A percentile compares a stretch with the other conserved stretches of the same genome.
Conservation (phyloP, 2,797 vertebrate species). For the Chanos chanos region DNA sequence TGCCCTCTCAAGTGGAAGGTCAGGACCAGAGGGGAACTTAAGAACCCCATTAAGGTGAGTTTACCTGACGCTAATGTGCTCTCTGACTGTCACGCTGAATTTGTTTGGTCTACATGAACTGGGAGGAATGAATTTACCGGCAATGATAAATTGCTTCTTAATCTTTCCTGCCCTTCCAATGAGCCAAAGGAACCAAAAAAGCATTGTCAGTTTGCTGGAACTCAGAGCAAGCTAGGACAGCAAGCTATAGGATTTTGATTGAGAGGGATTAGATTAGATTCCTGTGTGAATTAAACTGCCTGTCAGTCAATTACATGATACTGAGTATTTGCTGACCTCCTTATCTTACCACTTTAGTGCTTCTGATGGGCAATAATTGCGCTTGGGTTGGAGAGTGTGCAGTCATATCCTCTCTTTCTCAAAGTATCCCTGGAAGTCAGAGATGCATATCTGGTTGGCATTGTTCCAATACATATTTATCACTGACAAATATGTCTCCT, state of each 20-base stretch:
- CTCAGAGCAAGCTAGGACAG: neutral
- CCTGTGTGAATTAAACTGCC: slow-evolving; percentile 38
- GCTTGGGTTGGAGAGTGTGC: slow-evolving; percentile 17
- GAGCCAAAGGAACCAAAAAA: neutral
- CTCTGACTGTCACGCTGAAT: neutral
- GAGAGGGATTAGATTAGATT: slow-evolving; percentile 43
- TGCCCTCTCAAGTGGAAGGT: neutral
- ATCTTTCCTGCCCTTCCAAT: neutral
- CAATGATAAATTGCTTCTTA: neutral
- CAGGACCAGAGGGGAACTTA: neutral
- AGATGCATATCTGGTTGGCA: slow-evolving; percentile 25
- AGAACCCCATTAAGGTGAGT: neutral
- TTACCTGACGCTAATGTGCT: neutral
- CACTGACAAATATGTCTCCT: slow-evolving; percentile 12
- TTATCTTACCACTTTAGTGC: slow-evolving; percentile 32
- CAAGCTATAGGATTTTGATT: slow-evolving; percentile 26
- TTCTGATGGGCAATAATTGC: slow-evolving; percentile 36
- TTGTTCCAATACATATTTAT: slow-evolving; percentile 35
- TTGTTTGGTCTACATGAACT: neutral
- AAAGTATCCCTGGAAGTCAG: slow-evolving; percentile 8
- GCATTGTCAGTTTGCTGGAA: slow-evolving; percentile 9
- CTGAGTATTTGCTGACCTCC: slow-evolving; percentile 38
- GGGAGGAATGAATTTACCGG: neutral
- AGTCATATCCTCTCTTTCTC: slow-evolving; percentile 25
- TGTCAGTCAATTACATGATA: slow-evolving; percentile 37